These are phyloP conservation scores for Formica selysi DNA, from an alignment of 1,140 invertebrate genomes.

Conservation along the genomic window DNA sequence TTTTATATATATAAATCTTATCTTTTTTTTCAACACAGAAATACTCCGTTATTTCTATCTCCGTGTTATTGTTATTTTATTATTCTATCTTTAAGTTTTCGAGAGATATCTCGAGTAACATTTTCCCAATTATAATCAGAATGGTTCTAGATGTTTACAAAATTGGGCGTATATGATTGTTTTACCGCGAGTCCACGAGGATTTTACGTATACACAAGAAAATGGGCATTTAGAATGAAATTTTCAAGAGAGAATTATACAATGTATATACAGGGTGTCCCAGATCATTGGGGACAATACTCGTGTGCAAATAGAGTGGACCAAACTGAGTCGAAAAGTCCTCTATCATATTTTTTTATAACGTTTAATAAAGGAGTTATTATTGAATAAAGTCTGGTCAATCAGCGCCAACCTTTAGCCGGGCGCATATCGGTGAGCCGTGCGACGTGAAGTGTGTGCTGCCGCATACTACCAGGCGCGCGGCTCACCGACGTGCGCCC, in stretches of 20 bases:
- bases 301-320: too few relatives aligned
- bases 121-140: constrained; percentile 8
- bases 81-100: constrained; percentile 34
- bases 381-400: too few relatives aligned
- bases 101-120: not conserved
- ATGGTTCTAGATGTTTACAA: constrained; percentile 21
- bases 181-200: not conserved
- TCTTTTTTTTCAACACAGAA: constrained; percentile 38
- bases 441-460: too few relatives aligned
- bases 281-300: too few relatives aligned
- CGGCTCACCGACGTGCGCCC: too few relatives aligned
- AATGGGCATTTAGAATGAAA: constrained; percentile 2
- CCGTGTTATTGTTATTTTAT: constrained; percentile 20
- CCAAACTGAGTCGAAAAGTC: too few relatives aligned
- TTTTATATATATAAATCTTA: constrained; percentile 52
- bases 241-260: constrained; percentile 24
- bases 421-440: too few relatives aligned
- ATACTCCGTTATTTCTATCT: constrained; percentile 10
- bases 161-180: constrained; percentile 30
- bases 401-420: too few relatives aligned
- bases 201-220: constrained; percentile 6
- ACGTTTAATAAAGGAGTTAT: too few relatives aligned
- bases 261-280: too few relatives aligned
- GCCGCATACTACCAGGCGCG: too few relatives aligned
- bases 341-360: too few relatives aligned